A percentile compares a stretch with the other conserved stretches of the same genome.
Conservation (phyloP, 2,888 invertebrate genomes). For the Andrena trimmerana region DNA sequence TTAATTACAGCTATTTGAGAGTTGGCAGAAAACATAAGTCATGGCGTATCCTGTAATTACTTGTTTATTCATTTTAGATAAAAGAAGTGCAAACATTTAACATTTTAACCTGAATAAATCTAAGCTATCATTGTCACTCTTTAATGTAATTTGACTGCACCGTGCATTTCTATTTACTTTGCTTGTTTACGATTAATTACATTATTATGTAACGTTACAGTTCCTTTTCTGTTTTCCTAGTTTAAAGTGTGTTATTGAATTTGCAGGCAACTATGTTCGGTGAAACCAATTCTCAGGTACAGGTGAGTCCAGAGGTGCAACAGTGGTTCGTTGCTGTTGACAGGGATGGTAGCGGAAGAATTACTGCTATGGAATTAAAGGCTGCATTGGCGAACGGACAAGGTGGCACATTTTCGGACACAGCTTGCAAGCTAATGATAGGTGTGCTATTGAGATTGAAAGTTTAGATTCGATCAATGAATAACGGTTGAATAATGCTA, state of each 20-base stretch:
- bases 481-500: not conserved
- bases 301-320: constrained; percentile 90
- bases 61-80: not conserved
- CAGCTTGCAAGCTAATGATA: constrained; percentile 95
- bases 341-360: constrained; percentile 93
- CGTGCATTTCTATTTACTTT: not conserved
- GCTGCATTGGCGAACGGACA: constrained; percentile 94
- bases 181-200: not conserved
- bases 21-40: not conserved
- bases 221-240: not conserved
- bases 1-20: constrained; percentile 21
- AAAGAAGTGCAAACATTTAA: not conserved
- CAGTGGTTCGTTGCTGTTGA: constrained; percentile 95
- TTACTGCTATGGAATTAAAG: constrained; percentile 91
- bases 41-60: constrained; percentile 68
- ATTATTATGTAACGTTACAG: constrained; percentile 7
- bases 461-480: not conserved
- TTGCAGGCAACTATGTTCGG: constrained; percentile 70
- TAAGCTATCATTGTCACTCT: not conserved
- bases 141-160: not conserved
- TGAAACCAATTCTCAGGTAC: constrained; percentile 56
- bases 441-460: constrained; percentile 84
- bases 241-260: no score
- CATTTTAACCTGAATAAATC: constrained; percentile 3
- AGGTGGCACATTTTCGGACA: constrained; percentile 93